A percentile compares a stretch with the other conserved stretches of the same genome.
Conservation (phyloP, 2,888 invertebrate genomes). For the Lacanobia oleracea region DNA sequence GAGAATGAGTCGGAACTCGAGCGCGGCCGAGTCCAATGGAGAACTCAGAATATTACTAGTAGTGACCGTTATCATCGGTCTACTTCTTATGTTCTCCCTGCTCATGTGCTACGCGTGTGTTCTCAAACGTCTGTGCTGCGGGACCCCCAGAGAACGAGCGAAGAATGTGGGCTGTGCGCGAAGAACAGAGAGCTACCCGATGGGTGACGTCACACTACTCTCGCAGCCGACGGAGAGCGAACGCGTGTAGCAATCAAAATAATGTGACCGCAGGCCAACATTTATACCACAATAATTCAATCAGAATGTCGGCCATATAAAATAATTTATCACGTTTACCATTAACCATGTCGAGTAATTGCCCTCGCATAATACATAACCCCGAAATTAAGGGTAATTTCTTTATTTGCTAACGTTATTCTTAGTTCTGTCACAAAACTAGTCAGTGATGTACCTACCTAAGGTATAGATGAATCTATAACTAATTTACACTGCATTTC, state of each 20-base stretch:
- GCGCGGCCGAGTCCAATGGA: constrained; percentile 86
- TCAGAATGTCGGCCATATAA: constrained; percentile 27
- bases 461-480: constrained; percentile 20
- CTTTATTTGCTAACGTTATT: constrained; percentile 27
- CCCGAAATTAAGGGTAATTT: constrained; percentile 24
- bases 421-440: constrained; percentile 27
- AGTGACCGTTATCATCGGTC: constrained; percentile 91
- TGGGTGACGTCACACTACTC: constrained; percentile 91
- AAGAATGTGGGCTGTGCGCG: constrained; percentile 81
- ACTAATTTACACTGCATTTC: constrained; percentile 44
- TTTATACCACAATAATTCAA: constrained; percentile 40
- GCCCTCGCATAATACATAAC: constrained; percentile 36
- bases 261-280: constrained; percentile 43
- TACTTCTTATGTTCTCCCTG: constrained; percentile 91
- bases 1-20: constrained; percentile 83
- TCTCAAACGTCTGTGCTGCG: constrained; percentile 92
- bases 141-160: constrained; percentile 86
- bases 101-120: constrained; percentile 93
- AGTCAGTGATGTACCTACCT: constrained; percentile 20
- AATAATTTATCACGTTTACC: constrained; percentile 38
- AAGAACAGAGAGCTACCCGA: constrained; percentile 89
- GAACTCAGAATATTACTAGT: constrained; percentile 91
- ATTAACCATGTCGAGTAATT: constrained; percentile 41
- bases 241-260: constrained; percentile 77
- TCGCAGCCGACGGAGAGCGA: constrained; percentile 92